Evolutionary conservation across 1,140 invertebrate species (phyloP).

Genomic region (Battus philenor): DNA sequence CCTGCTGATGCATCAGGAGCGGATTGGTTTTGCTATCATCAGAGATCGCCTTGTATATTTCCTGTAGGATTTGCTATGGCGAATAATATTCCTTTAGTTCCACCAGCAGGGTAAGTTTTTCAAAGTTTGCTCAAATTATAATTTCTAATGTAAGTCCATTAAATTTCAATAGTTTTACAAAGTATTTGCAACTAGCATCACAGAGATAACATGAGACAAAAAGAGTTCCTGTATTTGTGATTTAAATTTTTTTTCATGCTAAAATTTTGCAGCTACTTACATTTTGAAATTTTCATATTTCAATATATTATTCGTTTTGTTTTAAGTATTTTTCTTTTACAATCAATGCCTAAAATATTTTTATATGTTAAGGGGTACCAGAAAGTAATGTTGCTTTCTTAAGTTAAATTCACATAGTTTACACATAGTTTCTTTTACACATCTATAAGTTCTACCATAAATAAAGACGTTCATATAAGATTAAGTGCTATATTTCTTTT

Average conservation of each 20-base stretch:
- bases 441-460: too few species aligned
- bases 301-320: background rate
- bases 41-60: slow-evolving; percentile 94
- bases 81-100: slow-evolving; percentile 89
- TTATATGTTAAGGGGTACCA: too few species aligned
- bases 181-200: too few species aligned
- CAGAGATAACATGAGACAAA: background rate
- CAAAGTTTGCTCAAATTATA: background rate
- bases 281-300: background rate
- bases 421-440: too few species aligned
- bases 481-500: too few species aligned
- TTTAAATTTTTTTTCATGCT: background rate
- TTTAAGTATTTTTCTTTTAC: too few species aligned
- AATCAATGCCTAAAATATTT: too few species aligned
- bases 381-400: too few species aligned
- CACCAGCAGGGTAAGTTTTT: slow-evolving; percentile 83
- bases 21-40: slow-evolving; percentile 98
- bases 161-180: too few species aligned
- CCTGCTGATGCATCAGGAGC: slow-evolving; percentile 88
- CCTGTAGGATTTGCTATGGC: slow-evolving; percentile 95
- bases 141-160: background rate
- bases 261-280: background rate
- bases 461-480: too few species aligned
- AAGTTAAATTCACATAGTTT: too few species aligned
- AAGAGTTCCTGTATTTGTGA: background rate